Percentiles rank a stretch among this genome's conserved stretches.
phyloP scores from a whole-genome alignment of 2,888 invertebrate genomes.

The Zygogramma bicolorata region DNA sequence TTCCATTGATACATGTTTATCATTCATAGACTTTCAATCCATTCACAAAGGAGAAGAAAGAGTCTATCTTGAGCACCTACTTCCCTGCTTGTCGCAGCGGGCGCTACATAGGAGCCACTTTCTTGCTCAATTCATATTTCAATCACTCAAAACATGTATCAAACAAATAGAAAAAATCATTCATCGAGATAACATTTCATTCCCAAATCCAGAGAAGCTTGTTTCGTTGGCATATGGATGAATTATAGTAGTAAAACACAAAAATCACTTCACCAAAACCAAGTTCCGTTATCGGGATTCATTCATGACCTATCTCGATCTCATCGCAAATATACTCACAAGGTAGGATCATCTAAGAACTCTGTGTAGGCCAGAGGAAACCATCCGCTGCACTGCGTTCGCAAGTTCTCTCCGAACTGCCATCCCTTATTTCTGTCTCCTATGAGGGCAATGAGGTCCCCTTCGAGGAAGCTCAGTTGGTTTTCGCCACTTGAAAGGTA shows the following conservation, averaged over 20 bases:
- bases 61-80: no score
- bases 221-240: no score
- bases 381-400: constrained; percentile 94
- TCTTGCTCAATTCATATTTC: no score
- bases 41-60: no score
- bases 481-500: constrained; percentile 92
- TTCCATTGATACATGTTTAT: no score
- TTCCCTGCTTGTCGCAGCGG: no score
- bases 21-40: no score
- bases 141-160: no score
- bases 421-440: constrained; percentile 95
- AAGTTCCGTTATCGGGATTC: background rate
- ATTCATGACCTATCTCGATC: background rate
- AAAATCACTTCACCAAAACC: background rate
- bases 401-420: constrained; percentile 96
- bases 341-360: constrained; percentile 75
- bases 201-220: no score
- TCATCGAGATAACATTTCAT: no score
- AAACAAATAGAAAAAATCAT: no score
- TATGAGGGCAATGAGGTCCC: constrained; percentile 87
- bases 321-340: constrained; percentile 66
- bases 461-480: constrained; percentile 92
- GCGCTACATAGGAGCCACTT: no score
- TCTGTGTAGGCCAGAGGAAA: constrained; percentile 96
- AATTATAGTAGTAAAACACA: background rate